A percentile compares a stretch with the other conserved stretches of the same genome.
These are phyloP conservation scores for Aythya baeri DNA, from an alignment of 2,113 vertebrate species.

Conservation along the genomic window DNA sequence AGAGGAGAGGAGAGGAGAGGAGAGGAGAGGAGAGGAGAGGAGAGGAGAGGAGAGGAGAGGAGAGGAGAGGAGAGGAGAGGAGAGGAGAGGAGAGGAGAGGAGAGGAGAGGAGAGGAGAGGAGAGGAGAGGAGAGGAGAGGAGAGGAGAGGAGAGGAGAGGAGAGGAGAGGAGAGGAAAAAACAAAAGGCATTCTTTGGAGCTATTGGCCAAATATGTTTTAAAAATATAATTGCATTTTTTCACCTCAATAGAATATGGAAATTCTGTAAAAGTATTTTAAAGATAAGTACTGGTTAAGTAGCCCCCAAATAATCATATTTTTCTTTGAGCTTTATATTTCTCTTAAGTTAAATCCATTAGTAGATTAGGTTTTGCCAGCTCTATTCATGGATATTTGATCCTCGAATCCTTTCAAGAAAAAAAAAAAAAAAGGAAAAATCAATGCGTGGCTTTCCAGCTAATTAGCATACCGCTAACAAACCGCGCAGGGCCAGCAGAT, in stretches of 20 bases:
- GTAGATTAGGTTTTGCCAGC: conserved; percentile 72
- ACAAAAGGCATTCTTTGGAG: background rate
- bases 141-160: background rate
- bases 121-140: background rate
- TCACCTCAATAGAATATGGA: background rate
- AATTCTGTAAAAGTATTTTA: conserved; percentile 36
- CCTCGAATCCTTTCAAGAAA: conserved; percentile 71
- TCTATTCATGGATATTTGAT: conserved; percentile 72
- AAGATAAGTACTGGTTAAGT: conserved; percentile 49
- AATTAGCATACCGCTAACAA: conserved; percentile 69
- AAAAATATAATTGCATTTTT: background rate
- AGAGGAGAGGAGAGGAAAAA: background rate
- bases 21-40: background rate
- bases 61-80: background rate
- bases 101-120: background rate
- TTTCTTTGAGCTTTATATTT: conserved; percentile 47
- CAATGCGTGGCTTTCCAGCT: conserved; percentile 65
- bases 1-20: background rate
- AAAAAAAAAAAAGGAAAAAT: conserved; percentile 20
- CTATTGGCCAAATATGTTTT: background rate
- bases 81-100: background rate
- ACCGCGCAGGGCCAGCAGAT: background rate
- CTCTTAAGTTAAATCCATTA: conserved; percentile 72
- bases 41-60: background rate
- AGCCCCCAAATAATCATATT: conserved; percentile 52